phyloP scores from a whole-genome alignment of 2,797 vertebrate species.

The Otolemur crassicaudatus region DNA sequence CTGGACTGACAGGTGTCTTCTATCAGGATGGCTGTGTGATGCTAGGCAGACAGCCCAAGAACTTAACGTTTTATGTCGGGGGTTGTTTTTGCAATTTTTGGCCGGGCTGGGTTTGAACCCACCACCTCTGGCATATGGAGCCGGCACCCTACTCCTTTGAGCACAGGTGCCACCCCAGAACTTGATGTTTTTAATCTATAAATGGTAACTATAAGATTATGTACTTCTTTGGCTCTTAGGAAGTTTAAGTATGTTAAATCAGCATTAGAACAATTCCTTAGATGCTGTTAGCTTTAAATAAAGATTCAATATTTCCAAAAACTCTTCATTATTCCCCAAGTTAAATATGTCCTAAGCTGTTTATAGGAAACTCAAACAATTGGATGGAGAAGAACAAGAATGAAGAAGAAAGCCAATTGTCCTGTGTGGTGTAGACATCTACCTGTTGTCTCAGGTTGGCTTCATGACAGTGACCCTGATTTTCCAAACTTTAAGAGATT shows the following conservation, averaged over 20 bases:
- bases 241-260: neutral
- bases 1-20: accelerated
- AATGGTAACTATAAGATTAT: neutral
- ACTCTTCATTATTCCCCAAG: neutral
- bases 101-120: no score
- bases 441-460: neutral
- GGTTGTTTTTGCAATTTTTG: no score
- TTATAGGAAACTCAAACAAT: neutral
- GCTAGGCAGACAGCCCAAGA: neutral
- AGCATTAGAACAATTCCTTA: neutral
- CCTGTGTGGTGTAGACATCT: neutral
- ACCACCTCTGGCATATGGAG: no score
- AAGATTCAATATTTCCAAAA: neutral
- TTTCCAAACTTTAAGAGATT: neutral
- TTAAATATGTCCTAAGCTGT: neutral
- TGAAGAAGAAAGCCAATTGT: neutral
- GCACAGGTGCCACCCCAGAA: no score
- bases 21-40: neutral
- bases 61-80: no score
- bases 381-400: neutral
- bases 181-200: neutral
- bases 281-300: neutral
- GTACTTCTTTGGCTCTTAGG: neutral
- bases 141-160: no score
- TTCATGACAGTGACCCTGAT: no score